phyloP scores from a whole-genome alignment of 2,797 vertebrate genomes.

The Silurus lanzhouensis region DNA sequence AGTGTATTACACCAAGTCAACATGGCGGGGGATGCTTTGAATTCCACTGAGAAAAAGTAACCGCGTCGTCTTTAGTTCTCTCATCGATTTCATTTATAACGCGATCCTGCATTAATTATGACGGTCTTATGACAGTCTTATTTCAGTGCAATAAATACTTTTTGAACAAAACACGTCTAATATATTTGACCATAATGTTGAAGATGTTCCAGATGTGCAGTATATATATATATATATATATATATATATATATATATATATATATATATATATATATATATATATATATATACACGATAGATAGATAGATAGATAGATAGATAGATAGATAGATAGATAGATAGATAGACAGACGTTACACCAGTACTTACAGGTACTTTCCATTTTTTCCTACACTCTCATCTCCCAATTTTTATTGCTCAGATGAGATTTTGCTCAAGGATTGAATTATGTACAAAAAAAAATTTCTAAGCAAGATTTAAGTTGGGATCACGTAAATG shows the following conservation, averaged over 20 bases:
- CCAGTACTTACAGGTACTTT: constrained; percentile 9
- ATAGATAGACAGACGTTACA: not conserved
- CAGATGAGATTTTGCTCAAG: too few species aligned
- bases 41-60: constrained; percentile 30
- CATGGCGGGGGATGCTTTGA: constrained; percentile 47
- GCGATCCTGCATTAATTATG: not conserved
- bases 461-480: not conserved
- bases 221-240: too few species aligned
- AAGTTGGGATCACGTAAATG: not conserved
- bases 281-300: too few species aligned
- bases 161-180: not conserved
- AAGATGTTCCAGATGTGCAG: constrained; percentile 31
- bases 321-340: too few species aligned
- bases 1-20: constrained; percentile 24
- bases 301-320: not conserved
- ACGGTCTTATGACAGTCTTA: not conserved
- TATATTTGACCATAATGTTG: not conserved
- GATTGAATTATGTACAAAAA: not conserved
- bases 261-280: too few species aligned
- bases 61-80: not conserved
- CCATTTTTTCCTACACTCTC: not conserved
- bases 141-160: not conserved
- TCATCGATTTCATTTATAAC: constrained; percentile 21
- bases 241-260: too few species aligned
- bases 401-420: not conserved